Evolutionary conservation across 2,888 invertebrate species (phyloP).

Genomic region (Hyppa rectilinea): DNA sequence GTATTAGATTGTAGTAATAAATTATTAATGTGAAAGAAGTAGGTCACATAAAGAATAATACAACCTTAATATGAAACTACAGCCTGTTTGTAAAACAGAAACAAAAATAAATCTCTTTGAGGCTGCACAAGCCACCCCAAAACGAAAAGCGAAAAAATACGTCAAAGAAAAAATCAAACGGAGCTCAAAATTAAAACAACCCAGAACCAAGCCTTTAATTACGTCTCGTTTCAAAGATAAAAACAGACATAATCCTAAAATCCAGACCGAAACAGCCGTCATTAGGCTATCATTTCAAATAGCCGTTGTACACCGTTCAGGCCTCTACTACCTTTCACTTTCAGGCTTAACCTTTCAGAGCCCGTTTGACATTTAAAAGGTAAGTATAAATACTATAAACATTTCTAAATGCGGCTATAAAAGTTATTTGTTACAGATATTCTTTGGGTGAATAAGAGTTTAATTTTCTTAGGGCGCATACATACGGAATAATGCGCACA

Average conservation of each 20-base stretch:
- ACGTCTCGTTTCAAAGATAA: slow-evolving; percentile 23
- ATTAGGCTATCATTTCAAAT: slow-evolving; percentile 46
- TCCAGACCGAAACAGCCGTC: slow-evolving; percentile 25
- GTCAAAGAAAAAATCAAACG: slow-evolving; percentile 38
- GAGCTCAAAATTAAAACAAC: slow-evolving; percentile 17
- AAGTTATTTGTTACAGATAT: slow-evolving; percentile 34
- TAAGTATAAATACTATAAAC: slow-evolving; percentile 37
- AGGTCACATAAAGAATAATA: too few relatives aligned
- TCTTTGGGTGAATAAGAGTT: slow-evolving; percentile 23
- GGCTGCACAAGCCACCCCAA: neutral
- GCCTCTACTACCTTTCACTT: slow-evolving; percentile 18
- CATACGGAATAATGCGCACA: neutral
- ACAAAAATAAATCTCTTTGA: neutral
- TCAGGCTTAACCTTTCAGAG: slow-evolving; percentile 32
- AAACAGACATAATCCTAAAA: slow-evolving; percentile 46
- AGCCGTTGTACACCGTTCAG: slow-evolving; percentile 38
- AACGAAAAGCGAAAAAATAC: slow-evolving; percentile 27
- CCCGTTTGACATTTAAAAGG: slow-evolving; percentile 56
- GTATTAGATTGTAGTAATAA: too few relatives aligned
- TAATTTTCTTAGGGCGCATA: slow-evolving; percentile 14
- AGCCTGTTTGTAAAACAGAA: neutral
- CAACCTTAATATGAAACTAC: neutral
- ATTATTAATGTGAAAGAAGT: too few relatives aligned
- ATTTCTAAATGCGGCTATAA: slow-evolving; percentile 11
- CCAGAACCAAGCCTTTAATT: slow-evolving; percentile 18